Evolutionary conservation across 1,140 invertebrate genomes (phyloP).

Genomic region (Monochamus saltuarius): DNA sequence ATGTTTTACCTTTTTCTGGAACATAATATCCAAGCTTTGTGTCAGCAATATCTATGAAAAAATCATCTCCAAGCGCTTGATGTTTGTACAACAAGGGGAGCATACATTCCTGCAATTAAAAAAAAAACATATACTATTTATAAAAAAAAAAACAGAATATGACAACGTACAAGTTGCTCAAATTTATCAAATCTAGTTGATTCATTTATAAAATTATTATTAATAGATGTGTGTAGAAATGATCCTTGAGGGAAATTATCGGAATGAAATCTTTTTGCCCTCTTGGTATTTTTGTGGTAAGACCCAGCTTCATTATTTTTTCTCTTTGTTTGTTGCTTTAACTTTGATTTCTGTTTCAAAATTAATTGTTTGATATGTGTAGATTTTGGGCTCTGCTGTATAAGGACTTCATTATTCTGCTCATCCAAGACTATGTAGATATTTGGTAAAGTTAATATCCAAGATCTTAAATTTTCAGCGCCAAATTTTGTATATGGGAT

Average conservation of each 20-base stretch:
- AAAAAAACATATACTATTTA: slow-evolving; percentile 3
- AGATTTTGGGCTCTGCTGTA: slow-evolving; percentile 33
- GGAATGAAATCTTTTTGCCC: slow-evolving; percentile 15
- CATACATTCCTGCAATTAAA: slow-evolving; percentile 35
- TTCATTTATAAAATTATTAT: slow-evolving; percentile 17
- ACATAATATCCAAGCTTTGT: slow-evolving; percentile 38
- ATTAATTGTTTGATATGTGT: slow-evolving; percentile 33
- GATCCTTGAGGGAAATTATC: slow-evolving; percentile 28
- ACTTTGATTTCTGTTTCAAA: slow-evolving; percentile 24
- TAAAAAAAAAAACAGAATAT: background rate
- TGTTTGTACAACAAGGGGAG: slow-evolving; percentile 37
- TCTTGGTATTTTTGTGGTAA: slow-evolving; percentile 8
- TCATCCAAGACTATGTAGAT: slow-evolving; percentile 32
- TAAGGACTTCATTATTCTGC: slow-evolving; percentile 27
- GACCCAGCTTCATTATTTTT: slow-evolving; percentile 5
- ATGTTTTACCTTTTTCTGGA: slow-evolving; percentile 28
- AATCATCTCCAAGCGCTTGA: slow-evolving; percentile 39
- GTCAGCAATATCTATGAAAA: slow-evolving; percentile 39
- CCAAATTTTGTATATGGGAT: slow-evolving; percentile 36
- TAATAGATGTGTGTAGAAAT: slow-evolving; percentile 30
- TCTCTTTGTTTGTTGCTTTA: slow-evolving; percentile 9
- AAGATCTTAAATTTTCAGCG: slow-evolving; percentile 25
- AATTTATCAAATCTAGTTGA: slow-evolving; percentile 31
- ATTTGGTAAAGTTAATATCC: slow-evolving; percentile 32
- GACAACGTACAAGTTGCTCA: slow-evolving; percentile 28